Evolutionary conservation across 2,797 vertebrate species (phyloP).

Genomic region (Coendou prehensilis): DNA sequence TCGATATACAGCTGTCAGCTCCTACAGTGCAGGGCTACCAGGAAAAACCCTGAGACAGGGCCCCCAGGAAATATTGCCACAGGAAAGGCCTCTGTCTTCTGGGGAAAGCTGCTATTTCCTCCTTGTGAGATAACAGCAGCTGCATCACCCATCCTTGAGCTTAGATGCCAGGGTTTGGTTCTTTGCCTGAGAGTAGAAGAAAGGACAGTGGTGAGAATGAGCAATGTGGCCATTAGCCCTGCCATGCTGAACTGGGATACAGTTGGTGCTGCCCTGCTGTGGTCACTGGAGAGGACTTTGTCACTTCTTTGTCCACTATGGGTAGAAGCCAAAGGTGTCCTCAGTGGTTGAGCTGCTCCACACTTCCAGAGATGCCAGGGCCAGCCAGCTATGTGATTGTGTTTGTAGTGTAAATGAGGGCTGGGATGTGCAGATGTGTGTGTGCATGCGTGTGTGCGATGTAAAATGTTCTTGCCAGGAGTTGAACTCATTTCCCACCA

Average conservation of each 20-base stretch:
- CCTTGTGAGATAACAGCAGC: conserved; percentile 67
- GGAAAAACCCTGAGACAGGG: not conserved
- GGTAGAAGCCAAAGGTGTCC: not conserved
- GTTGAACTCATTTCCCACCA: not conserved
- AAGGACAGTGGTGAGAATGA: not conserved
- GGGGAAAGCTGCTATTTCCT: conserved; percentile 68
- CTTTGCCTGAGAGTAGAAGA: not conserved
- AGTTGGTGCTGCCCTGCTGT: too few relatives aligned
- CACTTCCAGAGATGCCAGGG: not conserved
- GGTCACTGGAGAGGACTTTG: rapidly evolving
- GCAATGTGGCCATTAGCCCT: not conserved
- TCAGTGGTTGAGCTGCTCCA: not conserved
- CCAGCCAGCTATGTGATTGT: not conserved
- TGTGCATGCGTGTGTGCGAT: too few relatives aligned
- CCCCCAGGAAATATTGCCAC: not conserved
- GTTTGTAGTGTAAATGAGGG: not conserved
- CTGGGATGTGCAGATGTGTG: not conserved
- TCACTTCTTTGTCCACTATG: not conserved
- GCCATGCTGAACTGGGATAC: not conserved
- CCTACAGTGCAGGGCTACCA: not conserved
- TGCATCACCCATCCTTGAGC: conserved; percentile 68
- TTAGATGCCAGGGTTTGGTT: conserved; percentile 78
- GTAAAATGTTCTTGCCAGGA: not conserved
- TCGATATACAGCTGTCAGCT: not conserved
- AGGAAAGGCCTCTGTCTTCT: not conserved